Evolutionary conservation across 2,888 invertebrate genomes (phyloP), one percentile per base, ranked within the genome.

Genomic region (Tuta absoluta): DNA sequence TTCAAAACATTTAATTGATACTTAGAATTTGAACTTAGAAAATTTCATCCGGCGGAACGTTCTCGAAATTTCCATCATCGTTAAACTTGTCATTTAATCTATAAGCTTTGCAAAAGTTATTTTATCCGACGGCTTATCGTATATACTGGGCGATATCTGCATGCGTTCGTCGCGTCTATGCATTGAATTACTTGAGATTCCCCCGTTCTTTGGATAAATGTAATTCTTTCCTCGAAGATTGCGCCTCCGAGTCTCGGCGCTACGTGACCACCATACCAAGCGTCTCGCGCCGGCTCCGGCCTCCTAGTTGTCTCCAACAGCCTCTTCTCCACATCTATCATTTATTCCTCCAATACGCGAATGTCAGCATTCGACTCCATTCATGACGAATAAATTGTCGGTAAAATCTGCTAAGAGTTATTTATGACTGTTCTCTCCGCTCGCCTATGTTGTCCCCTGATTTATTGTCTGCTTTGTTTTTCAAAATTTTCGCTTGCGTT

Each of bases 211-310:
- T 85, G 81, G 81, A 86, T 87, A 87, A 89, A 91, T 87, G 89
- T 90, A 89, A 90, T 90, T 89, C 87, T 88, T 89, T 85, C 79
- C 73, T 77, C 78, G 83, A 83, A 88, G 89, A 91, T 91, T 90
- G 88, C 83, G 88, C 85, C 86, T 84, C 83, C 77, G 79, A 77
- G 78, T 80, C 79, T 81, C 81, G 84, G 79, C 79, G 75, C 75
- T 76, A 91, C 91, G 91, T 91, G 91, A 89, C 84, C 86, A 82
- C 84, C 87, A 90, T 91, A 84, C 81, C 72, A 72, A 84, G 85
- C 17, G 51, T 7, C 5, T 12, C 11, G 51, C 51, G 37, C 23
- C 53, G 62, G 8, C 23, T 62, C 28, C 24, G 23, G 12, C 74
- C 65, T 69, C 70, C 61, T 74, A 73, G 78, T 84, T 85, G 85